These are phyloP conservation scores for Sarcophaga carnaria DNA, from an alignment of 2,888 invertebrate genomes.

Conservation along the genomic window DNA sequence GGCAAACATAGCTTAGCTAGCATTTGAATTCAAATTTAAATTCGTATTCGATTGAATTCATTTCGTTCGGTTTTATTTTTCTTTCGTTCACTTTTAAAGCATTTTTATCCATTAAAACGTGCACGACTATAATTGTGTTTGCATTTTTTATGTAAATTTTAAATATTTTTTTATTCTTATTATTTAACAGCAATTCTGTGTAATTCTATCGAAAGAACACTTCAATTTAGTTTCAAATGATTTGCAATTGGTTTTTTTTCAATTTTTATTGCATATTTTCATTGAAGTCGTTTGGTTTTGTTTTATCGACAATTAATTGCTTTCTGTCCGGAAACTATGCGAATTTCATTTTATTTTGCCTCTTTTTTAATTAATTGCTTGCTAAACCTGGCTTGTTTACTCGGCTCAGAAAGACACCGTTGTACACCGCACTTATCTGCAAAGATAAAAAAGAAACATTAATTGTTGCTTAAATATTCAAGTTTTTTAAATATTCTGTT, in stretches of 20 bases:
- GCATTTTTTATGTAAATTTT: conserved; percentile 61
- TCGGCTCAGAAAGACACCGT: no score
- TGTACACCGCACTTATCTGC: no score
- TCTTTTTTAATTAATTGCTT: conserved; percentile 50
- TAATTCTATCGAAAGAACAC: background rate
- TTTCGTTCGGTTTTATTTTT: no score
- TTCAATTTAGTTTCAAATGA: background rate
- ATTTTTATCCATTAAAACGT: no score
- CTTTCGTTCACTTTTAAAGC: background rate
- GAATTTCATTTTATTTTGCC: conserved; percentile 22
- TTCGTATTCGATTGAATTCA: no score
- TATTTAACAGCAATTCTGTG: conserved; percentile 28
- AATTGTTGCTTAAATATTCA: no score
- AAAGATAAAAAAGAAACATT: no score
- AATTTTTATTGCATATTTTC: background rate
- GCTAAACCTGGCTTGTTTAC: background rate
- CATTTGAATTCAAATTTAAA: no score
- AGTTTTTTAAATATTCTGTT: no score
- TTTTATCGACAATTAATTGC: background rate
- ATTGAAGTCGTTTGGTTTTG: conserved; percentile 37
- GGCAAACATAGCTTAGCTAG: no score
- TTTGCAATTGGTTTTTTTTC: background rate
- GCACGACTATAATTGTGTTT: conserved; percentile 31
- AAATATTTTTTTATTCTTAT: background rate
- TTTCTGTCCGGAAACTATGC: no score